Conservation (phyloP, 2,888 invertebrate genomes). For the Orthonevra nobilis region DNA sequence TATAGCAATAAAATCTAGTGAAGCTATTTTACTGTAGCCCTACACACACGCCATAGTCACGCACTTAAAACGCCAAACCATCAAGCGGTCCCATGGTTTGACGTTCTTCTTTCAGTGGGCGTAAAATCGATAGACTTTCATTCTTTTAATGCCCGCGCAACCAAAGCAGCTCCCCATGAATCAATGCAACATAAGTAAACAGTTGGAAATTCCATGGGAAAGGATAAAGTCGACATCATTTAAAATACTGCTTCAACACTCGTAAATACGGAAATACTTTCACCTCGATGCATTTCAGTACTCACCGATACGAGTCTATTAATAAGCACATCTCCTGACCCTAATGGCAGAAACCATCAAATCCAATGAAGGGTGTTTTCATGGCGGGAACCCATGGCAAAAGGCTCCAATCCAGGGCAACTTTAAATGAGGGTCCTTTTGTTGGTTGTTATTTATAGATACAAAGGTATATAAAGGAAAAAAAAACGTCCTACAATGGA, state of each 20-base stretch:
- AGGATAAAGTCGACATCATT: slow-evolving; percentile 1
- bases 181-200: too few species aligned
- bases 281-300: neutral
- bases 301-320: neutral
- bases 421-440: slow-evolving; percentile 43
- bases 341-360: slow-evolving; percentile 29
- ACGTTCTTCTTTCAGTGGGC: neutral
- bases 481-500: slow-evolving; percentile 11
- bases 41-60: slow-evolving; percentile 23
- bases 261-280: too few species aligned
- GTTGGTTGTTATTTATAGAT: slow-evolving; percentile 59
- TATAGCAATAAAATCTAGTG: slow-evolving; percentile 14
- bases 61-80: slow-evolving; percentile 46
- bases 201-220: neutral
- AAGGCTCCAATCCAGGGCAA: slow-evolving; percentile 33
- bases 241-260: too few species aligned
- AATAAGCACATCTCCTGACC: slow-evolving; percentile 21
- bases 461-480: neutral
- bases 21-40: slow-evolving; percentile 29
- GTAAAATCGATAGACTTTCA: slow-evolving; percentile 31
- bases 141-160: too few species aligned
- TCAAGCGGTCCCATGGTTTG: slow-evolving; percentile 34
- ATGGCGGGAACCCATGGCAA: neutral
- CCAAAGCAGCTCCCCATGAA: too few species aligned
- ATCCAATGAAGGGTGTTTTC: slow-evolving; percentile 8